These are phyloP conservation scores for Leptodirus hochenwartii DNA, from an alignment of 2,888 invertebrate genomes.

Conservation along the genomic window DNA sequence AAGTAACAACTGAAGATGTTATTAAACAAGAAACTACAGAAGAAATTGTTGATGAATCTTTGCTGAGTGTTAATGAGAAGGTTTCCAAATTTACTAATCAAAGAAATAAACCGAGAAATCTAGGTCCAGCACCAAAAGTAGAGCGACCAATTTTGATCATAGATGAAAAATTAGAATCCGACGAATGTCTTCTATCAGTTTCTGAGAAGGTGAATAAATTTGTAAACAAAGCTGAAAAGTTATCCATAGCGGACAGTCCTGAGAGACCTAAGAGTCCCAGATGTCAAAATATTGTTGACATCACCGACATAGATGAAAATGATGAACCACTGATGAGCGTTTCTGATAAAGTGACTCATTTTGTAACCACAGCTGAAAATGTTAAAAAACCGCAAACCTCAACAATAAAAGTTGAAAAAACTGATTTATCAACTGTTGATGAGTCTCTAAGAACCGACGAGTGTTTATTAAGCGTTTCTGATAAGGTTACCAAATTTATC, in stretches of 20 bases:
- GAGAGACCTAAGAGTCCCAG: slow-evolving; percentile 22
- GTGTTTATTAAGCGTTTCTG: slow-evolving; percentile 41
- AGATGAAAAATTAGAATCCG: slow-evolving; percentile 33
- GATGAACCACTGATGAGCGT: slow-evolving; percentile 27
- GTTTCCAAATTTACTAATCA: slow-evolving; percentile 21
- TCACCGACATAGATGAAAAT: slow-evolving; percentile 15
- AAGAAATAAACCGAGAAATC: slow-evolving; percentile 14
- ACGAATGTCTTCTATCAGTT: slow-evolving; percentile 46
- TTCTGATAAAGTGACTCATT: slow-evolving; percentile 34
- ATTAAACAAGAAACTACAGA: slow-evolving; percentile 18
- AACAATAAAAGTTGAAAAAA: slow-evolving; percentile 14
- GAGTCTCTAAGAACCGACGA: slow-evolving; percentile 29
- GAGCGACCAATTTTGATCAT: slow-evolving; percentile 32
- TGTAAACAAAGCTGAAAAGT: slow-evolving; percentile 32
- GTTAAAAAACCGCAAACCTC: slow-evolving; percentile 10
- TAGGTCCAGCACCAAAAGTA: slow-evolving; percentile 23
- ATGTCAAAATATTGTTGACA: slow-evolving; percentile 11
- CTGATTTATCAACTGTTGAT: slow-evolving; percentile 16
- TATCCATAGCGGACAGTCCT: slow-evolving; percentile 15
- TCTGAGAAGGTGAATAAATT: slow-evolving; percentile 53
- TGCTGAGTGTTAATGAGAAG: slow-evolving; percentile 38
- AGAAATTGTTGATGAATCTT: slow-evolving; percentile 30
- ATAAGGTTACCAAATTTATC: slow-evolving; percentile 44
- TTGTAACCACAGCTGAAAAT: slow-evolving; percentile 18
- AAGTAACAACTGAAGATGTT: slow-evolving; percentile 16